Evolutionary conservation across 1,140 invertebrate genomes (phyloP).

Genomic region (Asobara japonica): DNA sequence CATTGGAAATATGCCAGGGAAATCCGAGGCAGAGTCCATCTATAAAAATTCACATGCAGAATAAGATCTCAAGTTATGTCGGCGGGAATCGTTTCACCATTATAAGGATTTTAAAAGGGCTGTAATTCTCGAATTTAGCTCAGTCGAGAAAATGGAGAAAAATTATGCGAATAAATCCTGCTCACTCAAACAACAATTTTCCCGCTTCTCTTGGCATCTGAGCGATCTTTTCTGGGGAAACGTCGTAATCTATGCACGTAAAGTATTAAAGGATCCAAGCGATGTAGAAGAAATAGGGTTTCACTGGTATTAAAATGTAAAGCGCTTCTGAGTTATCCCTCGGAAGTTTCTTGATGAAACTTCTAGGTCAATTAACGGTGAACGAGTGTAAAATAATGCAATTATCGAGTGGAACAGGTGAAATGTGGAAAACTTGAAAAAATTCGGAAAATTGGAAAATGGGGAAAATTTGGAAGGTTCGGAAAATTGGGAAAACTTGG

Average conservation of each 20-base stretch:
- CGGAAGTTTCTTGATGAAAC: not conserved
- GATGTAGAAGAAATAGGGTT: not conserved
- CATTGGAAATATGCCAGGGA: no score
- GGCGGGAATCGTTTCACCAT: no score
- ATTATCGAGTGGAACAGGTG: no score
- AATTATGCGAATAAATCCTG: not conserved
- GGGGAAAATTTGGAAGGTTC: no score
- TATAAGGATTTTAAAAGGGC: no score
- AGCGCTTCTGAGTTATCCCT: not conserved
- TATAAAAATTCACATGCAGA: no score
- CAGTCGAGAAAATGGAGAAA: not conserved
- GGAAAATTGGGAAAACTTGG: no score
- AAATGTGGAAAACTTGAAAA: no score
- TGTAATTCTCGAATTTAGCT: not conserved
- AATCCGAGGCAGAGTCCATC: no score
- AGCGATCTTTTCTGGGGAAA: not conserved
- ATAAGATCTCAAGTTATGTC: no score
- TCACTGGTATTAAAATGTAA: slow-evolving; percentile 14
- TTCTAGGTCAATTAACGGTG: slow-evolving; percentile 18
- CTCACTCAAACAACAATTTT: not conserved
- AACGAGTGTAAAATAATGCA: no score
- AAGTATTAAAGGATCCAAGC: not conserved
- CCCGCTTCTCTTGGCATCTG: not conserved
- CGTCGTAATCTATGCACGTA: not conserved
- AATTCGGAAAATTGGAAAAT: no score